Evolutionary conservation across 2,888 invertebrate species (phyloP).

Genomic region (Nomada lathburiana): DNA sequence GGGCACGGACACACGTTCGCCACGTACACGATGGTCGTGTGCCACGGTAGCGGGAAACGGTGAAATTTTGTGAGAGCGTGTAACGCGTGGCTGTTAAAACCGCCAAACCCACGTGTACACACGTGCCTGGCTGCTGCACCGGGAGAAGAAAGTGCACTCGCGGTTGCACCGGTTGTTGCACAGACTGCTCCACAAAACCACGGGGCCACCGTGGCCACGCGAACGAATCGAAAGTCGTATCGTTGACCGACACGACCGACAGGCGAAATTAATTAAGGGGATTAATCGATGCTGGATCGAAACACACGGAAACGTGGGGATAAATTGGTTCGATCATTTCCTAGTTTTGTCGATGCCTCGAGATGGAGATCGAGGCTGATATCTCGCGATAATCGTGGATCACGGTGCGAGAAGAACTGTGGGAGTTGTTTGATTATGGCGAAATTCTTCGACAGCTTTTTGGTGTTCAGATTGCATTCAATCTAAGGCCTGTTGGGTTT

Average conservation of each 20-base stretch:
- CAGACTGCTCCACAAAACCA: constrained; percentile 72
- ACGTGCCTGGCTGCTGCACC: constrained; percentile 55
- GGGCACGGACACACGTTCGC: neutral
- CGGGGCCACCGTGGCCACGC: constrained; percentile 62
- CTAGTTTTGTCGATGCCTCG: neutral
- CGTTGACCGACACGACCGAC: constrained; percentile 35
- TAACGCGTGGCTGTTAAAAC: constrained; percentile 67
- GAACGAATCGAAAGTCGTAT: constrained; percentile 70
- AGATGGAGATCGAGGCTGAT: neutral
- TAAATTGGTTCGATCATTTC: constrained; percentile 17
- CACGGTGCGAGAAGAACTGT: neutral
- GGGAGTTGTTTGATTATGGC: neutral
- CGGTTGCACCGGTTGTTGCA: constrained; percentile 72
- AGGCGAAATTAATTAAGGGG: constrained; percentile 59
- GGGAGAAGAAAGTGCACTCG: constrained; percentile 70
- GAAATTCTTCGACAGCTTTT: no score
- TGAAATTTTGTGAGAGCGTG: constrained; percentile 71
- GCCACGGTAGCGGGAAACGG: constrained; percentile 50
- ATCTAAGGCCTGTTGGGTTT: no score
- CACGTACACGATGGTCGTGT: constrained; percentile 34
- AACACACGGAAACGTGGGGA: constrained; percentile 9
- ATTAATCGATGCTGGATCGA: constrained; percentile 51
- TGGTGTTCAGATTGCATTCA: no score
- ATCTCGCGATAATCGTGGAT: neutral
- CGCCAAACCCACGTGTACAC: constrained; percentile 65